A percentile compares a stretch with the other conserved stretches of the same genome.
Conservation (phyloP, 2,113 vertebrate genomes). For the Smithornis capensis region DNA sequence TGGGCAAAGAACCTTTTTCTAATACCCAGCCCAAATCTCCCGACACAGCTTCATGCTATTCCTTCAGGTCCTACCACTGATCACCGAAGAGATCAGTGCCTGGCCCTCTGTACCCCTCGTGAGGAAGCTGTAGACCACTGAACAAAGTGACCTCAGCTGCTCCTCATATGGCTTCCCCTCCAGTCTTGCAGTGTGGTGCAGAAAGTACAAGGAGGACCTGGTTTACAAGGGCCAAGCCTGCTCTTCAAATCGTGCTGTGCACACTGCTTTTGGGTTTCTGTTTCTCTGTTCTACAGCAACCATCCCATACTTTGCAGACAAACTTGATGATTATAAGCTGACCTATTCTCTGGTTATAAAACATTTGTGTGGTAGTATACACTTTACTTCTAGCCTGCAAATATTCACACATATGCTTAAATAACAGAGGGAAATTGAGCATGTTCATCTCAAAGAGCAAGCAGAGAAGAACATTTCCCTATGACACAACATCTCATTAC, state of each 20-base stretch:
- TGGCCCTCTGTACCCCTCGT: neutral
- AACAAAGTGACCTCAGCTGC: neutral
- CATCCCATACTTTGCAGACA: neutral
- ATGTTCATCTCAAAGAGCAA: neutral
- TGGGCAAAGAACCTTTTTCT: neutral
- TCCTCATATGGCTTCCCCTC: neutral
- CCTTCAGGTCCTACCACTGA: neutral
- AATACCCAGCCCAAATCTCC: neutral
- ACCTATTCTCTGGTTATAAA: neutral
- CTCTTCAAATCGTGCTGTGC: rapidly evolving
- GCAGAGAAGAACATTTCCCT: neutral
- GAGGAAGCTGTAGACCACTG: neutral
- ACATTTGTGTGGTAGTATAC: neutral
- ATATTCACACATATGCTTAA: neutral
- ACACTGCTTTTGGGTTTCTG: neutral
- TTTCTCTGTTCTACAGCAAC: neutral
- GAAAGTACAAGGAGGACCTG: neutral
- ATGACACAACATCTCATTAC: neutral
- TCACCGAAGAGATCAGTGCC: neutral
- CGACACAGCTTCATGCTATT: neutral
- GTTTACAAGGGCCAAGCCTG: neutral
- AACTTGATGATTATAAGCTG: neutral
- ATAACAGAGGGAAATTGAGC: neutral
- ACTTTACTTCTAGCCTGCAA: neutral
- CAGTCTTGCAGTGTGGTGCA: neutral